Base-by-base conservation (phyloP, 2,888 invertebrate species). In the Chymomyza fuscimana region DNA sequence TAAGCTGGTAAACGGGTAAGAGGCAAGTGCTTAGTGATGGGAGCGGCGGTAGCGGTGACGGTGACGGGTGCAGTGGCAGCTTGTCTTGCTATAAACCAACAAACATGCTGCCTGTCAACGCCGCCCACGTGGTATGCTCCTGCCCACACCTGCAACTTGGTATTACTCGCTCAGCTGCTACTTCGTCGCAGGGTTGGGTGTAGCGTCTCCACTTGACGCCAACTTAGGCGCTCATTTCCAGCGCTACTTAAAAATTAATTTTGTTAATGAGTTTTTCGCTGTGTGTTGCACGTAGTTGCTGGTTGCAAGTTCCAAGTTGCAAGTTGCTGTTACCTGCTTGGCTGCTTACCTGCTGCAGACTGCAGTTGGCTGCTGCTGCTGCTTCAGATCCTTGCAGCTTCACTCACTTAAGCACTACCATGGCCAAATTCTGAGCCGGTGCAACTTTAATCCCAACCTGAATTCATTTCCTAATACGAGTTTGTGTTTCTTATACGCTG, bases 211-310 rank as follows among this genome's bases (percentile, higher is more conserved):
- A 16, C 65, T 36, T 51, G 36, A 54, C 62, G 25, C 62, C 51
- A 75, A 82, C 80, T 82, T 84, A 80, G 82, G 73, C 84, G 80
- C 82, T 83, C 82, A 84, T 77, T 86, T 77, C 80, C 77, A 74
- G 86, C 81, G 74, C 87, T 87, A 87, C 88, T 89, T 87, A 80
- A 89, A 88, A 87, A 89, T 88, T 89, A 89, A 89, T 89, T 89
- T 89, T 79, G 87, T 89, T 89, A 89, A 89, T 89, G 89, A 89
- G 88, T 88, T 88, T 88, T 86, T 77, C 80, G 79, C 76, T 74
- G 16, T 16, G 60, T 58, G 58, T 54, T 22, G 40, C 40, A 72
- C 65, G 65, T 67, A 70, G 40, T 67, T 66, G n/a, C 19, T 58
- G n/a, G 56, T 73, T 80, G 74, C 76, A 51, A 67, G 56, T 63